phyloP scores from a whole-genome alignment of 1,140 invertebrate species.

The Prorops nasuta region DNA sequence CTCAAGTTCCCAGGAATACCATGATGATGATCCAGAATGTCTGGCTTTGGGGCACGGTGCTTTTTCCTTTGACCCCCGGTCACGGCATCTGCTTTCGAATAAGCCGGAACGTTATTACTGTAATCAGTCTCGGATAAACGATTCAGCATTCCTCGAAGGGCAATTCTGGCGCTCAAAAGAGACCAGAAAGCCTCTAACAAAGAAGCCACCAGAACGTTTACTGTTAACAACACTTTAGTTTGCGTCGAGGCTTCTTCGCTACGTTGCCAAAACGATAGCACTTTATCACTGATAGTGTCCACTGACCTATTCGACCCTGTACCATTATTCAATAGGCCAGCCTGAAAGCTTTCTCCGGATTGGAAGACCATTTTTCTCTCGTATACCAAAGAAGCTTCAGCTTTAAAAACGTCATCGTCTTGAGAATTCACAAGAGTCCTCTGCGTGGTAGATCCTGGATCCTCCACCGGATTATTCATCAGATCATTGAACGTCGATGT shows the following conservation, averaged over 20 bases:
- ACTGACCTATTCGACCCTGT: conserved; percentile 1
- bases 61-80: conserved; percentile 5
- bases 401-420: not conserved
- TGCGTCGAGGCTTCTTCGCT: not conserved
- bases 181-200: conserved; percentile 63
- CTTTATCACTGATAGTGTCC: not conserved
- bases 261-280: conserved; percentile 9
- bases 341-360: no score
- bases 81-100: not conserved
- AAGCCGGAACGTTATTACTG: not conserved
- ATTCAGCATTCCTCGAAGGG: conserved; percentile 63
- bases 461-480: not conserved
- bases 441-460: not conserved
- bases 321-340: no score
- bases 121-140: conserved; percentile 54
- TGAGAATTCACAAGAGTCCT: not conserved
- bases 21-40: not conserved
- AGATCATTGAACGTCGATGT: not conserved
- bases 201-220: conserved; percentile 63
- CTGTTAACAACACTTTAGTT: conserved; percentile 44
- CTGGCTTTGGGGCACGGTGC: conserved; percentile 23
- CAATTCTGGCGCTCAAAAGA: conserved; percentile 59
- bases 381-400: not conserved
- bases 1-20: conserved; percentile 36
- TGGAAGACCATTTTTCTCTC: conserved; percentile 2